Evolutionary conservation across 2,888 invertebrate genomes (phyloP), one percentile per base, ranked within the genome.

Genomic region (Melieria omissa): DNA sequence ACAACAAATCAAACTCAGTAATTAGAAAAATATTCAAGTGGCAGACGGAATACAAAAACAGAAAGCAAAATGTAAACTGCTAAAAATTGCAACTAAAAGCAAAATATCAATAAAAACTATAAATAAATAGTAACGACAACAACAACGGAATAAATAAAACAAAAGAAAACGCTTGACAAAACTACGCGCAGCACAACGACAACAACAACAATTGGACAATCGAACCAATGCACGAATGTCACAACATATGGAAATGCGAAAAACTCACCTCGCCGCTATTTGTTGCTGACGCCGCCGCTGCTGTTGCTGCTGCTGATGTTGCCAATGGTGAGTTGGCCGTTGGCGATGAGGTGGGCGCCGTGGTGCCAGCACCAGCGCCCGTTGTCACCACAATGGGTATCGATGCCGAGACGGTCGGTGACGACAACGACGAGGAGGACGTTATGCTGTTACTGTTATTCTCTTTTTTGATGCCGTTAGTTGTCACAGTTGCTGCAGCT

Each of bases 401-500:
- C 75, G 78, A 74, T 73, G 72, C 78, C 74, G 80, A 29, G 29
- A 29, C 75, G 80, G 81, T 73, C 76, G 77, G 63, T 73, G 77
- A 58, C 73, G 74, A 41, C 66, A 71, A 58, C 44, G 42, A 52
- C n/a, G 70, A 14, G 67, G 75, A 41, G 71, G 71, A 12, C 66
- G 73, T 16, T 80, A 83, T 82, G 80, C 80, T 83, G 80, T 82
- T 85, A 81, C 81, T 85, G 79, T 81, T 85, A 81, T 83, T 86
- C 78, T 85, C 86, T 82, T 3, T 29, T 29, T 82, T 85, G 73
- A 86, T 84, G 76, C 86, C 85, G 81, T 86, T 86, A 81, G 82
- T 82, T 79, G 85, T 79, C 73, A 80, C 74, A 78, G 80, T 75
- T 78, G 76, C 29, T 29, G 29, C 29, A 79, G 78, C 75, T 79